Evolutionary conservation across 2,113 vertebrate genomes (phyloP), one percentile per base, ranked within the genome.

Genomic region (Cardinalis cardinalis): DNA sequence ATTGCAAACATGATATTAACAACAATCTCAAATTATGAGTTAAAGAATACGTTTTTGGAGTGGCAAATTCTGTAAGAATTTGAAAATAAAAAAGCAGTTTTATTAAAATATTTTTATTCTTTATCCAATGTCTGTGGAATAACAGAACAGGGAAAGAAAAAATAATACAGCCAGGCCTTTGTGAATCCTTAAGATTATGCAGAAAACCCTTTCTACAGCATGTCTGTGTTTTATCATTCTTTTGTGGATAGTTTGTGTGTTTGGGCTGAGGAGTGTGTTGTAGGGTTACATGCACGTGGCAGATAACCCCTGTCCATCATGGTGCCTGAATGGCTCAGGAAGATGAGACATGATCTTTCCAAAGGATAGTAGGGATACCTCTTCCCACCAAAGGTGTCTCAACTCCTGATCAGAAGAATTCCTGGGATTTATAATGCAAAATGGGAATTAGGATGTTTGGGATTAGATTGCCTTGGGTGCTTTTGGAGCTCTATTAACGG

Each of bases 1-100:
- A 66, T 20, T 0, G 0, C 25, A 53, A 86, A 56, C 10, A 3
- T 38, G 29, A 1, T 46, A 38, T 49, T 93, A 83, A 69, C 0
- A 2, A 32, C 56, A 51, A 56, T 48, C 8, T 52, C 49, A 64
- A 60, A 72, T 68, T 65, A 34, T 49, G 14, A 59, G 18, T 86
- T 77, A 61, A 86, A 83, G 36, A 53, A 53, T 69, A 26, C 2
- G 16, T 41, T 60, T 68, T 56, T 51, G 3, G 10, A 5, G 13
- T 49, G 32, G 5, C 1, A 72, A 60, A 65, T 86, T 83, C 13
- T 4, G 6, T 43, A 63, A 52, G 3, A 70, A 66, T 70, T 77
- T 58, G 18, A 52, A 52, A 84, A 46, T 38, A 21, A 89, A 87
- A 74, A 10, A 66, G 2, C n/a, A 34, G 12, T 55, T 91, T 71